Conservation (phyloP, 2,888 invertebrate genomes). For the Drosophila mulleri region DNA sequence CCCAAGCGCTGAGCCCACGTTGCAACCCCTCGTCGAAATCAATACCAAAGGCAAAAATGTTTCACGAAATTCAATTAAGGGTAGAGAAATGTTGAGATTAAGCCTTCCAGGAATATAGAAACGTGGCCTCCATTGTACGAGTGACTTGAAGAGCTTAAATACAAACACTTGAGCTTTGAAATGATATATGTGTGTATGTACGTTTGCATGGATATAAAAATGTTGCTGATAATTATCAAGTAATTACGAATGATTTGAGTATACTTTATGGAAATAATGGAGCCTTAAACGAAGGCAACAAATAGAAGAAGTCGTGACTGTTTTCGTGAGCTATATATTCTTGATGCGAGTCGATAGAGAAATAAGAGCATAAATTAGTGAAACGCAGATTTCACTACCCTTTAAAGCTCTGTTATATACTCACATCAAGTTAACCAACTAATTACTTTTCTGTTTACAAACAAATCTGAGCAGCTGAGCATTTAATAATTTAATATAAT, state of each 20-base stretch:
- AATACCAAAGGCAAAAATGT: conserved; percentile 27
- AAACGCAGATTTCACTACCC: too few species aligned
- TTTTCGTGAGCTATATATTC: too few species aligned
- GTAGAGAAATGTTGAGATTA: conserved; percentile 44
- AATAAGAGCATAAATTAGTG: too few species aligned
- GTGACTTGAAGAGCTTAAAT: conserved; percentile 24
- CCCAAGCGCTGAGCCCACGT: conserved; percentile 17
- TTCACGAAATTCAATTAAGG: conserved; percentile 44
- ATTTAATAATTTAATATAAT: too few species aligned
- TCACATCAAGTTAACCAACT: too few species aligned
- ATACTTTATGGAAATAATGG: neutral
- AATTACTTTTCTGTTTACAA: too few species aligned
- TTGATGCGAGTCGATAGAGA: too few species aligned
- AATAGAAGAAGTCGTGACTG: neutral
- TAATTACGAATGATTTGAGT: conserved; percentile 11
- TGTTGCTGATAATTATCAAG: conserved; percentile 28
- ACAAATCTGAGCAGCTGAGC: too few species aligned
- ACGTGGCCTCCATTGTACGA: conserved; percentile 32
- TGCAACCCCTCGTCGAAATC: conserved; percentile 43
- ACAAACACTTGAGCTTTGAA: conserved; percentile 29
- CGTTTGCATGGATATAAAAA: neutral
- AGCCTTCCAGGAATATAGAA: conserved; percentile 23
- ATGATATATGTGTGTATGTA: neutral
- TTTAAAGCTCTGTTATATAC: too few species aligned
- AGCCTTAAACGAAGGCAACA: neutral